Evolutionary conservation across 1,140 invertebrate species (phyloP).

Genomic region (Pteromalus puparum): DNA sequence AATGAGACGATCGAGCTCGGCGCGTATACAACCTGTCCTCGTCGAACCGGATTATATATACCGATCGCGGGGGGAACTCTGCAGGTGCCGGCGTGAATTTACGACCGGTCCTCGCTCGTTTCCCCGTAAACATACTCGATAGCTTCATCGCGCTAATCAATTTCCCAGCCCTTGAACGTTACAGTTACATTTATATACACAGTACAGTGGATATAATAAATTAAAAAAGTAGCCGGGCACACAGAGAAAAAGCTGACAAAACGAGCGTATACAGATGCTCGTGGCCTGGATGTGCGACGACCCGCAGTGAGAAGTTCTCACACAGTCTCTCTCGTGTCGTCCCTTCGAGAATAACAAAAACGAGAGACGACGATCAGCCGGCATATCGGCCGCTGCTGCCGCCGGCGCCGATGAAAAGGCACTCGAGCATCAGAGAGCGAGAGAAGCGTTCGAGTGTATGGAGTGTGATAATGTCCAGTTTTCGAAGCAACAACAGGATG

Average conservation of each 20-base stretch:
- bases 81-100: background rate
- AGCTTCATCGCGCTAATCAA: background rate
- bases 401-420: conserved; percentile 48
- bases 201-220: too few species aligned
- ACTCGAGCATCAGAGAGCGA: conserved; percentile 28
- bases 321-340: conserved; percentile 56
- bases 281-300: conserved; percentile 63
- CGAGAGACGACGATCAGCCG: conserved; percentile 33
- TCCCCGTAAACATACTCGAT: background rate
- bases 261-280: background rate
- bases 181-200: too few species aligned
- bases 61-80: background rate
- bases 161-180: too few species aligned
- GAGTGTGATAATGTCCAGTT: background rate
- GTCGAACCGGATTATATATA: background rate
- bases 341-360: conserved; percentile 26
- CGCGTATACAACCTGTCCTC: background rate
- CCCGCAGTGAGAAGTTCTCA: conserved; percentile 65
- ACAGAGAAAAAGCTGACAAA: conserved; percentile 38
- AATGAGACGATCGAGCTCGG: too few species aligned
- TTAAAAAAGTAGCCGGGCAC: background rate
- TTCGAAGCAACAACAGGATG: background rate
- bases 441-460: background rate
- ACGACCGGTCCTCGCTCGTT: too few species aligned
- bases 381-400: background rate